Conservation (phyloP, 2,797 vertebrate genomes). For the Xerus rutilus region DNA sequence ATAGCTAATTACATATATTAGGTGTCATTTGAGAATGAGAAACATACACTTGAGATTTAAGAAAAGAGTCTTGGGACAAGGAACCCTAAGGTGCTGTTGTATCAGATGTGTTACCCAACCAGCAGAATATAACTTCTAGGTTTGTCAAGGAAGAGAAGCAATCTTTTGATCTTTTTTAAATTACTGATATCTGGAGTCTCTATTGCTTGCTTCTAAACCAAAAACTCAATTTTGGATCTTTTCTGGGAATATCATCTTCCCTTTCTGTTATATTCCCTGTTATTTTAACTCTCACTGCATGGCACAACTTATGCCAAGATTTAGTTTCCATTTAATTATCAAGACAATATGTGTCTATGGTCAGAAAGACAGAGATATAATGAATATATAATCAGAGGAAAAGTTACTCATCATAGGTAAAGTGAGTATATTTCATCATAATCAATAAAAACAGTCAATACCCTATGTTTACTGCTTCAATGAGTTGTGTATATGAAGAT, state of each 20-base stretch:
- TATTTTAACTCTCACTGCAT: background rate
- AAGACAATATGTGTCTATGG: background rate
- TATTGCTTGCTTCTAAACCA: background rate
- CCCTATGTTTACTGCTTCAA: background rate
- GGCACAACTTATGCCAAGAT: background rate
- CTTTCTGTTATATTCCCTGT: background rate
- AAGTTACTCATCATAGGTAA: background rate
- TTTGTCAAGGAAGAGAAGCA: background rate
- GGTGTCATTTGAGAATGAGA: background rate
- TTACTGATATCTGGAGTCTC: background rate
- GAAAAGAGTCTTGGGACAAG: background rate
- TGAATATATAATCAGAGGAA: background rate
- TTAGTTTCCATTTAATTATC: slow-evolving; percentile 22
- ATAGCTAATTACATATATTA: background rate
- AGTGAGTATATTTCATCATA: background rate
- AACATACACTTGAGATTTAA: background rate
- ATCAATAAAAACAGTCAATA: background rate
- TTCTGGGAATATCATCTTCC: background rate
- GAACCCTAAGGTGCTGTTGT: background rate
- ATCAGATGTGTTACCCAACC: background rate
- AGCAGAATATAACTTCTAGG: background rate
- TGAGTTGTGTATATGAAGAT: slow-evolving; percentile 43
- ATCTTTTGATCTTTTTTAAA: background rate
- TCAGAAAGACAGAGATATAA: background rate
- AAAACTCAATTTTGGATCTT: background rate